A percentile compares a stretch with the other conserved stretches of the same genome.
phyloP scores from a whole-genome alignment of 2,888 invertebrate genomes.

The Tenthredo notha region DNA sequence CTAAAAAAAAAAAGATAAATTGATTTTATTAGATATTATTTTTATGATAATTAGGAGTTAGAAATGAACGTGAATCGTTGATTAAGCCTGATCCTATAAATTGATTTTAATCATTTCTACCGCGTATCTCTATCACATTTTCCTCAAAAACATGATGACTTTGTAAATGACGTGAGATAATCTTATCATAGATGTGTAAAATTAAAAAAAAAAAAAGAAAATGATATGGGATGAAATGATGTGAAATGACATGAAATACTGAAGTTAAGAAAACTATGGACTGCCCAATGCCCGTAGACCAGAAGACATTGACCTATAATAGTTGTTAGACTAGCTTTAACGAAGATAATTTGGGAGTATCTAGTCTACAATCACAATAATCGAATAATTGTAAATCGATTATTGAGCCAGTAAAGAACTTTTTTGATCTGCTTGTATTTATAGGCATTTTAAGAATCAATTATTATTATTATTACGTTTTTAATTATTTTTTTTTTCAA shows the following conservation, averaged over 20 bases:
- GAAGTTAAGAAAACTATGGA: constrained; percentile 46
- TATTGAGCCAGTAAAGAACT: constrained; percentile 46
- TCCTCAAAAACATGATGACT: neutral
- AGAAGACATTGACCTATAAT: constrained; percentile 49
- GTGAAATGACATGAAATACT: neutral
- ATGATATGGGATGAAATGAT: neutral
- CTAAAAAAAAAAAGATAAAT: neutral
- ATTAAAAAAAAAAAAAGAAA: neutral
- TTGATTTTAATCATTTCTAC: neutral
- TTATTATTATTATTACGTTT: neutral
- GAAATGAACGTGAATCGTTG: neutral
- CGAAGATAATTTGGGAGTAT: constrained; percentile 66
- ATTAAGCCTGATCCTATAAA: neutral
- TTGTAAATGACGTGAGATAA: constrained; percentile 2
- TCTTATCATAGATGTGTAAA: constrained; percentile 33
- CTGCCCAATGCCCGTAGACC: constrained; percentile 49
- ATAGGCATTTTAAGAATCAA: constrained; percentile 44
- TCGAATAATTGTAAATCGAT: constrained; percentile 43
- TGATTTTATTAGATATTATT: constrained; percentile 7
- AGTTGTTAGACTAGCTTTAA: constrained; percentile 65
- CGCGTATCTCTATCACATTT: constrained; percentile 6
- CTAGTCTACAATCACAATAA: constrained; percentile 70
- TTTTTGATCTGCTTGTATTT: constrained; percentile 53
- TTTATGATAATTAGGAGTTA: neutral
- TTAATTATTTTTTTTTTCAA: neutral